Base-by-base conservation (phyloP, 2,113 vertebrate genomes). In the Sceloporus tristichus region DNA sequence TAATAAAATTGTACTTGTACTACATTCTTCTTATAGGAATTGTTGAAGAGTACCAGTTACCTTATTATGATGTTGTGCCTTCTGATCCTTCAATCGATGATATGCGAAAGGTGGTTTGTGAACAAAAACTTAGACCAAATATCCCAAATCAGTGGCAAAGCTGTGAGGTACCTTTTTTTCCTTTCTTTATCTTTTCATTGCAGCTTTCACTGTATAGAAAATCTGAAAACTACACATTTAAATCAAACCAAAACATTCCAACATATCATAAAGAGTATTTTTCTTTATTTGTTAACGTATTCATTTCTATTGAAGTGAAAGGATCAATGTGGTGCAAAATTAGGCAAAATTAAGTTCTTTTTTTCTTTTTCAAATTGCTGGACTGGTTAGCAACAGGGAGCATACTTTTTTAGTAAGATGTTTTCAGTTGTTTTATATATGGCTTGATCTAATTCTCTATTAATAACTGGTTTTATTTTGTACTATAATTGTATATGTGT, bases 71-170 rank as follows among this genome's bases (percentile, higher is more conserved):
- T 54, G 97, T 98, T 89, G 99, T 99, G 97, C 98, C 98, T 98
- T 98, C 98, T 79, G 98, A 99, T 93, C 99, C 99, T 5, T 99
- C 99, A 0, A 94, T 99, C 86, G 99, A 99, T 91, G 99, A 99
- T 56, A 99, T 99, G 98, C 98, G 96, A 94, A 98, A 96, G 89
- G 98, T 98, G 27, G 98, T 99, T 86, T 99, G 99, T 93, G 99
- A 99, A 84, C 98, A 98, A 97, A 99, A 98, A 88, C 96, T 98
- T 85, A 96, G 99, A 92, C 99, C 99, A 83, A 99, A 94, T 94
- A 96, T 99, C 91, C 99, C 98, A 84, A 99, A 99, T 95, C 99
- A 99, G 95, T 99, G 99, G 99, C 99, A 99, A 94, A 99, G 98
- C 96, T 99, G 98, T 91, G 98, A 99, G 98, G 99, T 99, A 97